Percentiles rank a stretch among this genome's conserved stretches.
Evolutionary conservation across 2,888 invertebrate genomes (phyloP).

Genomic region (Isoperla grammatica): DNA sequence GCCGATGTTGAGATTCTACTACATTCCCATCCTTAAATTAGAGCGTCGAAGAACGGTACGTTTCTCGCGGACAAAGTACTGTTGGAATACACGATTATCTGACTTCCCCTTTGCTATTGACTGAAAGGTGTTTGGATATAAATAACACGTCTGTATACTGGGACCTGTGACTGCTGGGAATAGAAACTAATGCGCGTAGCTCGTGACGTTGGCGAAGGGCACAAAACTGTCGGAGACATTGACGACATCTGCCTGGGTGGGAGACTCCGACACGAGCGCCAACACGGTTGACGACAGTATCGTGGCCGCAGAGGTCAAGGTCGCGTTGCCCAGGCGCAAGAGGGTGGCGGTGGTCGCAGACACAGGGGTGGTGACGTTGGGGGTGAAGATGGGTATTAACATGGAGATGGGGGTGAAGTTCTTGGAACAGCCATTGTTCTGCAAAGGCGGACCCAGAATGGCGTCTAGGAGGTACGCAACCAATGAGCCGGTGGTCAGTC

Average conservation of each 20-base stretch:
- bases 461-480: slow-evolving; percentile 73
- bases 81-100: too few relatives aligned
- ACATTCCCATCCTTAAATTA: too few relatives aligned
- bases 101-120: too few relatives aligned
- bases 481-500: slow-evolving; percentile 75
- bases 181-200: not conserved
- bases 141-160: too few relatives aligned
- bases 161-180: too few relatives aligned
- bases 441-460: slow-evolving; percentile 44
- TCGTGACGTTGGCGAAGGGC: not conserved
- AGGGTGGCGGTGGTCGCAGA: not conserved
- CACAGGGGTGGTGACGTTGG: not conserved
- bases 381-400: not conserved
- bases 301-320: not conserved
- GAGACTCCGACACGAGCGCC: not conserved
- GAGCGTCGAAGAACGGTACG: too few relatives aligned
- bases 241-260: not conserved
- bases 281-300: not conserved
- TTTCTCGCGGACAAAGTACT: too few relatives aligned
- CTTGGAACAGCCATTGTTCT: slow-evolving; percentile 19
- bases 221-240: not conserved
- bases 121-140: too few relatives aligned
- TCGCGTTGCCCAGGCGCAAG: not conserved
- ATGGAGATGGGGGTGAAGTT: not conserved
- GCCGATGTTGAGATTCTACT: too few relatives aligned